A percentile compares a stretch with the other conserved stretches of the same genome.
phyloP scores from a whole-genome alignment of 2,113 vertebrate genomes.

The Saimiri boliviensis region DNA sequence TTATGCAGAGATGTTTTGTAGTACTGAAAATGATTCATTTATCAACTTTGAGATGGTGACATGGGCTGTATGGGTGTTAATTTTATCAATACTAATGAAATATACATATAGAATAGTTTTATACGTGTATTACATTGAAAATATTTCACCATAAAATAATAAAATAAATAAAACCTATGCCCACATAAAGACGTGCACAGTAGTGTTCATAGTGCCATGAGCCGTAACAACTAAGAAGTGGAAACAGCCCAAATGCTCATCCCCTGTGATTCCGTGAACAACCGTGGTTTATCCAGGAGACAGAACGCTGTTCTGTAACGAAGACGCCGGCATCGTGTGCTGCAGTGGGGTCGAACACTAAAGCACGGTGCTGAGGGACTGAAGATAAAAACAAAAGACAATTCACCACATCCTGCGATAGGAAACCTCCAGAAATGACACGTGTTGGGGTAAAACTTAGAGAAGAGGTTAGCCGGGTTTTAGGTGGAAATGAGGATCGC shows the following conservation, averaged over 20 bases:
- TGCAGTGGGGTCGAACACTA: accelerated
- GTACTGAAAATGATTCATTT: background rate
- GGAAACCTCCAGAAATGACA: background rate
- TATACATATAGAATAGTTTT: too few relatives aligned
- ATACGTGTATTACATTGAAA: background rate
- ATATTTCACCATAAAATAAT: background rate
- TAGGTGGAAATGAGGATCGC: accelerated
- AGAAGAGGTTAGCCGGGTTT: too few relatives aligned
- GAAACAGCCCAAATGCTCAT: accelerated
- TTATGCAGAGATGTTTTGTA: too few relatives aligned
- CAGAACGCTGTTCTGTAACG: too few relatives aligned
- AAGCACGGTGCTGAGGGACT: accelerated
- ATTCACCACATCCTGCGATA: accelerated
- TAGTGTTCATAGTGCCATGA: accelerated
- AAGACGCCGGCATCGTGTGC: too few relatives aligned
- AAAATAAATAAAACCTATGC: background rate
- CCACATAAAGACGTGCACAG: background rate
- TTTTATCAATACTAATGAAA: background rate
- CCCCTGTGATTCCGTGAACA: accelerated
- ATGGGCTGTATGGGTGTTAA: too few relatives aligned
- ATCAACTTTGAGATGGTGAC: background rate
- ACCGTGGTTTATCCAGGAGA: too few relatives aligned
- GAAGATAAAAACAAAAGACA: background rate
- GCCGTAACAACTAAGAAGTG: accelerated
- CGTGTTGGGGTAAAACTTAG: background rate